Conservation (phyloP, 2,888 invertebrate species). For the Pilophorus perplexus region DNA sequence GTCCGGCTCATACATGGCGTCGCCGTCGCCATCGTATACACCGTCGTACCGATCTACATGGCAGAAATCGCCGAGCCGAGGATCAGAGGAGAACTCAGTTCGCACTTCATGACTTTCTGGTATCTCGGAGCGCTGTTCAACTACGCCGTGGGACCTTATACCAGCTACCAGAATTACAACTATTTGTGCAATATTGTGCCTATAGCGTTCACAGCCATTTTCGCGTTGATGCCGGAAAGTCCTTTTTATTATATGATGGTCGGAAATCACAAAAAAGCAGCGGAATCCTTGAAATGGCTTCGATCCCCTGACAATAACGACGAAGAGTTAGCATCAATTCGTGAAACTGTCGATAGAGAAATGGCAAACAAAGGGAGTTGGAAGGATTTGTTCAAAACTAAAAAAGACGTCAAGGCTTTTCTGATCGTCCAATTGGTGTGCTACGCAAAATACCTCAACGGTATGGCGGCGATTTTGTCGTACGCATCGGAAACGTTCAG, state of each 20-base stretch:
- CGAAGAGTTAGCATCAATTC: conserved; percentile 43
- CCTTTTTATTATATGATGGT: conserved; percentile 61
- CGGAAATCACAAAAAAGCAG: conserved; percentile 56
- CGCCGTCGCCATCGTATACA: conserved; percentile 47
- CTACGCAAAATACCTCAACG: conserved; percentile 45
- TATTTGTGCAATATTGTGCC: conserved; percentile 56
- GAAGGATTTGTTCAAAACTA: conserved; percentile 42
- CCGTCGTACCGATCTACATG: conserved; percentile 48
- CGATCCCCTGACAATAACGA: conserved; percentile 36
- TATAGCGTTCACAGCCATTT: conserved; percentile 55
- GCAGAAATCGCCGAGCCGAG: conserved; percentile 49
- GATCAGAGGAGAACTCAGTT: conserved; percentile 48
- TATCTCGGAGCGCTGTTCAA: conserved; percentile 47
- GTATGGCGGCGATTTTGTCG: conserved; percentile 42
- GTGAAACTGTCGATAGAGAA: conserved; percentile 25
- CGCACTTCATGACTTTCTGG: conserved; percentile 49
- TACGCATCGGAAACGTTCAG: conserved; percentile 46
- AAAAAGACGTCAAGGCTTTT: conserved; percentile 44
- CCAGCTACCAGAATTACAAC: conserved; percentile 52
- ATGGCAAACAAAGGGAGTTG: conserved; percentile 39
- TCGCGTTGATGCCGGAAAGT: conserved; percentile 62
- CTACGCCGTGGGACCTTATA: conserved; percentile 47
- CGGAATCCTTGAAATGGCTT: conserved; percentile 46
- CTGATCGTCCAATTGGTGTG: conserved; percentile 45
- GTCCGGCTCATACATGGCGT: conserved; percentile 48